Evolutionary conservation across 2,113 vertebrate genomes (phyloP), one percentile per base, ranked within the genome.

Genomic region (Amblyornis subalaris): DNA sequence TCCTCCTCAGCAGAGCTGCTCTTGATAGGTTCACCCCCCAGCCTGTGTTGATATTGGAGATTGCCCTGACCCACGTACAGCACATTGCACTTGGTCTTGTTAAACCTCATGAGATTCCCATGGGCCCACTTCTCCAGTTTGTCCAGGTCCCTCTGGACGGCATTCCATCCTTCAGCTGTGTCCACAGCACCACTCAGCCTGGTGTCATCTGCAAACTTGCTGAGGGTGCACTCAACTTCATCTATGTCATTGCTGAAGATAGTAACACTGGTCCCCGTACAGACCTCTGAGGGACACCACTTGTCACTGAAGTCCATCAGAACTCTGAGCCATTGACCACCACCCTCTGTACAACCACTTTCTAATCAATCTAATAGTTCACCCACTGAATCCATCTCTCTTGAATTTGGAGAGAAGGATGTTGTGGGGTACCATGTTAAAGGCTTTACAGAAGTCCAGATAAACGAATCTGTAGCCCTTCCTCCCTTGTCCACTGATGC

Each of bases 11-110:
- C 14, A 26, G 22, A 26, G 21, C 36, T 67, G 61, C 17, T 67
- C 26, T 47, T 2, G 2, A 1, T 33, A 33, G 35, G 14, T 33
- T 23, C 36, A 51, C 18, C 5, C 36, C 15, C 7, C 62, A 67
- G 25, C 17, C 14, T 18, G 2, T 11, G 36, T 0, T 14, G 21
- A 2, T 26, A 44, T 10, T 11, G 11, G 17, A 4, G 26, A 3
- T 5, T 26, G 14, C 8, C 26, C 36, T 17, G 16, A 26, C 7
- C 33, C 33, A 11, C 10, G 36, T 7, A 13, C 31, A 76, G 14
- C 53, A 58, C 29, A 35, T 67, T 42, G 36, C 33, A 22, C 62
- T 42, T 36, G 22, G 53, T 8, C 35, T 22, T 50, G 35, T 13
- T 38, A 38, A 38, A 38, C 29, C 40, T 65, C 40, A 45, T 33